Evolutionary conservation across 2,888 invertebrate genomes (phyloP), one percentile per base, ranked within the genome.

Genomic region (Drosophila imparisetae): DNA sequence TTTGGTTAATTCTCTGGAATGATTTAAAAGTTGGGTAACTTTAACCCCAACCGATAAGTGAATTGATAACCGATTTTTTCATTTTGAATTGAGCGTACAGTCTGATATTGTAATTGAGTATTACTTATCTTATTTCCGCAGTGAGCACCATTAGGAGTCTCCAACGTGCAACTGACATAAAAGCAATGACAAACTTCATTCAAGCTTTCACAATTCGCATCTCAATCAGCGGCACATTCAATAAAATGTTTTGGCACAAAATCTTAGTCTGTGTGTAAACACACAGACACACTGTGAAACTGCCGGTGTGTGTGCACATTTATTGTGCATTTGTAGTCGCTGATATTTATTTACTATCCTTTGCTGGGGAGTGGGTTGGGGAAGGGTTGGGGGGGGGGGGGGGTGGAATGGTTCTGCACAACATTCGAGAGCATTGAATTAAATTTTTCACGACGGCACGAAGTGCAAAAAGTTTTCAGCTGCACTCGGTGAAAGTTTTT

Each of bases 211-310:
- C 55, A 70, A 80, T 76, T 57, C 77, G 72, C 69, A 66, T 45
- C 85, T 88, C 85, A 85, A 85, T 85, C 85, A 83, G 79, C 69
- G 64, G 70, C 66, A 61, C 83, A 83, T 84, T 84, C 83, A 84
- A 79, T 81, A 76, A 79, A 84, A 84, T 77, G 69, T 75, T 75
- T 66, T 69, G 68, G 61, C 68, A 65, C 76, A 76, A 69, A 55
- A 76, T 78, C 67, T 75, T 67, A 67, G 64, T 62, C 66, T 60
- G 66, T 58, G 66, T 57, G 68, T 45, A 76, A 62, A 52, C 40
- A 40, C 49, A 60, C 59, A 72, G 53, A 71, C 48, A 66, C 64
- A 66, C 57, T 40, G 13, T 63, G 71, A 57, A 81, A 30, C 13
- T 66, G 57, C 57, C 30, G 36, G 18, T 38, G 38, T 62, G 48